Evolutionary conservation across 2,888 invertebrate species (phyloP).

Genomic region (Scrobipalpa atriplicella): DNA sequence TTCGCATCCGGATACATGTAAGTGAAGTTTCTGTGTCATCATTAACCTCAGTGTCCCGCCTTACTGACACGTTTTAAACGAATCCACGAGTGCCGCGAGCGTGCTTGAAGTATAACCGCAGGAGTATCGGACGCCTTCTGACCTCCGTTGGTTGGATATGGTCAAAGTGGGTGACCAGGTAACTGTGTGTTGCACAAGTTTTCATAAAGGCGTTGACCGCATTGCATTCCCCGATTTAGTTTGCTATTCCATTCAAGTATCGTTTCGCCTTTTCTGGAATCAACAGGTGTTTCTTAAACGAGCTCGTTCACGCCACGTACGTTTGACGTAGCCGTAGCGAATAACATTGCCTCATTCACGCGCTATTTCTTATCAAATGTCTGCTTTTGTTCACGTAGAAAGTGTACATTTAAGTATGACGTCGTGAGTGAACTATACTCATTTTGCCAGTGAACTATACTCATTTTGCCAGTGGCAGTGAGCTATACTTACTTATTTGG

Average conservation of each 20-base stretch:
- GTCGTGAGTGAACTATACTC: constrained; percentile 20
- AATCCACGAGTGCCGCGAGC: constrained; percentile 54
- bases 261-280: constrained; percentile 42
- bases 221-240: constrained; percentile 19
- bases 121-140: constrained; percentile 45
- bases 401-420: constrained; percentile 23
- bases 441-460: constrained; percentile 18
- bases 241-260: constrained; percentile 37
- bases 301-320: constrained; percentile 42
- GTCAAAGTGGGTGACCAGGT: constrained; percentile 59
- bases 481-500: constrained; percentile 20
- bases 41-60: constrained; percentile 59
- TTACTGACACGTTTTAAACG: constrained; percentile 59
- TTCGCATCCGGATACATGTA: constrained; percentile 64
- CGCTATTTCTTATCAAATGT: constrained; percentile 35
- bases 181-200: constrained; percentile 42
- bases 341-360: constrained; percentile 32
- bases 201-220: constrained; percentile 29
- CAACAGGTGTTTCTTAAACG: constrained; percentile 57
- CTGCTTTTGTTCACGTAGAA: constrained; percentile 25
- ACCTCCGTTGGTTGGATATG: constrained; percentile 55
- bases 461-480: too few relatives aligned
- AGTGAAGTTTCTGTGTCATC: constrained; percentile 71
- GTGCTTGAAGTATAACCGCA: constrained; percentile 56
- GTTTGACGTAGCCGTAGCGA: constrained; percentile 28